These are phyloP conservation scores for Sinonovacula constricta DNA, from an alignment of 1,140 invertebrate species.

Conservation along the genomic window DNA sequence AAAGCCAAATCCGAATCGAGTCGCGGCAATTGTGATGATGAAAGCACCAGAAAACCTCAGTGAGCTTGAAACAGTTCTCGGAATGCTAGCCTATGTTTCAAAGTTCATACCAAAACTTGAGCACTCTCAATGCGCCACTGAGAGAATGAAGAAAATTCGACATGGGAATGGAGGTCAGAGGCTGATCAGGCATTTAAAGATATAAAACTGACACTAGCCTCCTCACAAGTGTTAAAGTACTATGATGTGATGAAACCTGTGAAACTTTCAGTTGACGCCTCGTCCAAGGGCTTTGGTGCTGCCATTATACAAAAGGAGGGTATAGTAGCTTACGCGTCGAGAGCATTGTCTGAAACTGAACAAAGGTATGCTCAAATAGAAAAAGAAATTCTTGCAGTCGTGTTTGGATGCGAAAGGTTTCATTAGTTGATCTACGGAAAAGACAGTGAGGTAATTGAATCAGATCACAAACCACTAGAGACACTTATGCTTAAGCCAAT, in stretches of 20 bases:
- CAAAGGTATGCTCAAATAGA: conserved; percentile 78
- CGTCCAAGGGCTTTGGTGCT: conserved; percentile 74
- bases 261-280: conserved; percentile 71
- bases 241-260: conserved; percentile 43
- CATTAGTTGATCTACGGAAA: too few relatives aligned
- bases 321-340: too few relatives aligned
- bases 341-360: conserved; percentile 71
- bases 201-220: conserved; percentile 8
- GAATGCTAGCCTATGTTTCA: conserved; percentile 73
- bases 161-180: not conserved
- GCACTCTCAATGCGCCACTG: conserved; percentile 22
- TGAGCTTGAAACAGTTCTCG: conserved; percentile 7
- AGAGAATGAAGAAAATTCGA: conserved; percentile 8
- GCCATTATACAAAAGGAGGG: too few relatives aligned
- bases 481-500: too few relatives aligned
- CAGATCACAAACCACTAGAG: conserved; percentile 75
- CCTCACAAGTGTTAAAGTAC: too few relatives aligned
- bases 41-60: too few relatives aligned
- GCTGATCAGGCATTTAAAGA: not conserved
- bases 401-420: conserved; percentile 81
- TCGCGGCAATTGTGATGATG: conserved; percentile 67
- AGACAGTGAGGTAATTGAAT: conserved; percentile 48
- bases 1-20: conserved; percentile 68
- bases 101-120: conserved; percentile 74
- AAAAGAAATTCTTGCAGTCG: conserved; percentile 80